Base-by-base conservation (phyloP, 2,113 vertebrate genomes). In the Dinomys branickii region DNA sequence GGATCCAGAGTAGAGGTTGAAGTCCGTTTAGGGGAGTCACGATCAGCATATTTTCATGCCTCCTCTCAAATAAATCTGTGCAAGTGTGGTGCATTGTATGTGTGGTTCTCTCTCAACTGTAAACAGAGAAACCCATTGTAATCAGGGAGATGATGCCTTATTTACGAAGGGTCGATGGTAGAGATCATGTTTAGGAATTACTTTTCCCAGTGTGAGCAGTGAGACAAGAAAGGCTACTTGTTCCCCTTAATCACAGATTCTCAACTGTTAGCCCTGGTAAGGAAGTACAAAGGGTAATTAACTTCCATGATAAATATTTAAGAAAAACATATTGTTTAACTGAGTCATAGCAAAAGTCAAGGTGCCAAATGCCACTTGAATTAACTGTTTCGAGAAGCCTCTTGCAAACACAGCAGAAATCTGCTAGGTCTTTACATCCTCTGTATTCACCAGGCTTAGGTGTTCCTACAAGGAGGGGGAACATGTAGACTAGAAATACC, bases 231-330 rank as follows among this genome's bases (percentile, higher is more conserved):
- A 63, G 58, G 28, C 63, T 6, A 13, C 38, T 19, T 11, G 61
- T 56, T 54, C 89, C 47, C 38, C 30, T 81, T 50, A 89, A 85
- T 73, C 86, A 85, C 24, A 92, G 52, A 61, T 80, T 95, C 94
- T 75, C 87, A 90, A 90, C 63, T 67, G 59, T 77, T 73, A 93
- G 65, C 75, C 50, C 7, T 28, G 4, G 90, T 73, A 97, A 96
- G 90, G 33, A 65, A 88, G 75, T n/a, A 87, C 75, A 95, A 92
- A 94, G 50, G 89, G 90, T 92, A 92, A 98, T 92, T 67, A 95
- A 95, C 78, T 90, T 94, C 95, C 56, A 84, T 38, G 54, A 93
- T 86, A 94, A 96, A 94, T 95, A 95, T 96, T 95, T 96, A 95
- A 80, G 94, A 83, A 94, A 96, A 95, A 95, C 94, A 93, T 77